These are phyloP conservation scores for Marronus borbonicus DNA, from an alignment of 2,888 invertebrate species.

Conservation along the genomic window DNA sequence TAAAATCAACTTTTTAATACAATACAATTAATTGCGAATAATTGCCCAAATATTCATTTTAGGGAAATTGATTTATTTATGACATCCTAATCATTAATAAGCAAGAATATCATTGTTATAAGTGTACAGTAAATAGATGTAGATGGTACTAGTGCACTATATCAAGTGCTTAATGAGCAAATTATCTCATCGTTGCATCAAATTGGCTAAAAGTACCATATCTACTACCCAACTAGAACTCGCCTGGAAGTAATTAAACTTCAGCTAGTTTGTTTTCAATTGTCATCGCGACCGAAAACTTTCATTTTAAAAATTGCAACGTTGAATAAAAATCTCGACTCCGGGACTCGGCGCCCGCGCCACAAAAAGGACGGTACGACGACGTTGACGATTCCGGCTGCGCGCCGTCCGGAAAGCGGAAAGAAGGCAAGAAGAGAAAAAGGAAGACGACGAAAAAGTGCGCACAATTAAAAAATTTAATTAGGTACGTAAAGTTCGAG, in stretches of 20 bases:
- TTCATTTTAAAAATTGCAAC: conserved; percentile 33
- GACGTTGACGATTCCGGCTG: neutral
- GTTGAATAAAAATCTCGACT: conserved; percentile 20
- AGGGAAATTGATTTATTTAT: too few relatives aligned
- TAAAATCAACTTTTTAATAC: too few relatives aligned
- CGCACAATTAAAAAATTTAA: conserved; percentile 35
- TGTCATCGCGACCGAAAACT: conserved; percentile 31
- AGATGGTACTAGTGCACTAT: too few relatives aligned
- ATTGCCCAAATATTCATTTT: too few relatives aligned
- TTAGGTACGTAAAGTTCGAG: conserved; percentile 36
- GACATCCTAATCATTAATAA: too few relatives aligned
- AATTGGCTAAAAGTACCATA: neutral
- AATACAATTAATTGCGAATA: too few relatives aligned
- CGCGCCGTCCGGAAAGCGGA: neutral
- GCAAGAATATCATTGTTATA: too few relatives aligned
- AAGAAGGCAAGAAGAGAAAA: conserved; percentile 6
- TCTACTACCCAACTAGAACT: neutral
- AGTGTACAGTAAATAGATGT: too few relatives aligned
- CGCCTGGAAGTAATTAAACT: conserved; percentile 27
- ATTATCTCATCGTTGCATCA: conserved; percentile 9
- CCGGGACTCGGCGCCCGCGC: neutral
- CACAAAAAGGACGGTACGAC: neutral
- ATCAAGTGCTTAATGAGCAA: neutral
- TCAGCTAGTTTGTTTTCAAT: conserved; percentile 36
- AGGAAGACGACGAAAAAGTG: conserved; percentile 5